A percentile compares a stretch with the other conserved stretches of the same genome.
phyloP scores from a whole-genome alignment of 30 jellyfish, hydroid and myxozoan genomes.

The Aurelia sp. region DNA sequence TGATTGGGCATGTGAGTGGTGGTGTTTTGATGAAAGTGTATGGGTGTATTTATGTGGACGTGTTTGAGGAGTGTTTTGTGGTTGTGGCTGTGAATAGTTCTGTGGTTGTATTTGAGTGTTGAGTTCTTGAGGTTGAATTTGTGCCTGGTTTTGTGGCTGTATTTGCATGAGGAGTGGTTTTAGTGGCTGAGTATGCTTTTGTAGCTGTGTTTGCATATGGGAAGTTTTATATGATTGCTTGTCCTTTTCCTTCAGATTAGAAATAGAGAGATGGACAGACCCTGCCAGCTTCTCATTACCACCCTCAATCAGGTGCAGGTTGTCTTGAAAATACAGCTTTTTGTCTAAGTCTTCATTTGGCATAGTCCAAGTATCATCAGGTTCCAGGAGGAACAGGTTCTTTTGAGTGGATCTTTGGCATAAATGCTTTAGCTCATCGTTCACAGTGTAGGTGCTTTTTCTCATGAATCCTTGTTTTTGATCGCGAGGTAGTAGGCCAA shows the following conservation, averaged over 20 bases:
- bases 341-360: slow-evolving; percentile 66
- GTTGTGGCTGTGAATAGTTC: not conserved
- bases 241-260: not conserved
- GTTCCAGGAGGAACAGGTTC: slow-evolving; percentile 72
- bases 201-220: slow-evolving; percentile 13
- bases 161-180: slow-evolving; percentile 28
- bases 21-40: slow-evolving; percentile 8
- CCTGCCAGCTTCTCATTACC: slow-evolving; percentile 83
- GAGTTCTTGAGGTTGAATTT: slow-evolving; percentile 6
- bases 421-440: slow-evolving; percentile 38
- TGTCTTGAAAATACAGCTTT: slow-evolving; percentile 49
- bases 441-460: slow-evolving; percentile 51
- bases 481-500: slow-evolving; percentile 86
- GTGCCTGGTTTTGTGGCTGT: slow-evolving; percentile 6
- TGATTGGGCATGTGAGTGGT: slow-evolving; percentile 8
- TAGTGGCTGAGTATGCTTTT: slow-evolving; percentile 2
- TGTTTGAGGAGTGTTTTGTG: slow-evolving; percentile 1
- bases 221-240: not conserved
- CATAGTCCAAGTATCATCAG: slow-evolving; percentile 78
- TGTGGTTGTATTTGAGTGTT: slow-evolving; percentile 6
- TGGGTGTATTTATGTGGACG: not conserved
- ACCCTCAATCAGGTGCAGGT: slow-evolving; percentile 69
- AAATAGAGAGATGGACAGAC: slow-evolving; percentile 32
- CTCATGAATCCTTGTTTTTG: slow-evolving; percentile 41
- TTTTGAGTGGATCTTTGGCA: slow-evolving; percentile 65